These are phyloP conservation scores for Gnathonemus echidnorhynchus DNA, from an alignment of 2,113 vertebrate genomes.

Conservation along the genomic window DNA sequence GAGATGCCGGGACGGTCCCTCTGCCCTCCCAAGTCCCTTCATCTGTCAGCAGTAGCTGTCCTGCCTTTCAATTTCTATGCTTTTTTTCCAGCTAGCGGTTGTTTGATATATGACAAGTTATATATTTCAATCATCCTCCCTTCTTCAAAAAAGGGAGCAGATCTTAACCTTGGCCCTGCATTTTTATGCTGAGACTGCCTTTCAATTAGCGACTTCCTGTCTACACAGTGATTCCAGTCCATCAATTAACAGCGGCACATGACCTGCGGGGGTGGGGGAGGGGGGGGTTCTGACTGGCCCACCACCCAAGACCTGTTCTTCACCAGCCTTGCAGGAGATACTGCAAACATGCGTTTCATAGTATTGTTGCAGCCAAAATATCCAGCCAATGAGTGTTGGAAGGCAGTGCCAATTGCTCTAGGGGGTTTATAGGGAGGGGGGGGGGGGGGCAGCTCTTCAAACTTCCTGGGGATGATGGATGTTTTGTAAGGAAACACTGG, in stretches of 20 bases:
- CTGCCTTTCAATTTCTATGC: background rate
- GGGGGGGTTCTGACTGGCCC: background rate
- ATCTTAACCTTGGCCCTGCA: background rate
- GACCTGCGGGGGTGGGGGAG: background rate
- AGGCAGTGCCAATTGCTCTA: background rate
- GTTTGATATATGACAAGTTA: background rate
- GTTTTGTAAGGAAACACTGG: background rate
- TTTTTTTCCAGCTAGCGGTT: background rate
- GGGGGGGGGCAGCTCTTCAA: background rate
- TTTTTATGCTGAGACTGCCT: background rate
- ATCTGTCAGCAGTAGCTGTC: background rate
- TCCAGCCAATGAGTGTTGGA: background rate
- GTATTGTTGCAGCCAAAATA: background rate
- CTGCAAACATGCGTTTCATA: background rate
- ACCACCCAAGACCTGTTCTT: background rate
- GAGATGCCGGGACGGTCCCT: constrained; percentile 44
- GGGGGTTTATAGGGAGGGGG: background rate
- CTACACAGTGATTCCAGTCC: background rate
- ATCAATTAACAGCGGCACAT: background rate
- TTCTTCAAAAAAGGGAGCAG: background rate
- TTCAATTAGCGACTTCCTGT: constrained; percentile 6
- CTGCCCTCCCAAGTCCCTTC: background rate
- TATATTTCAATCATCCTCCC: background rate
- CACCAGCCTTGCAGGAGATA: background rate
- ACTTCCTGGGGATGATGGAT: background rate